Evolutionary conservation across 2,797 vertebrate genomes (phyloP), one percentile per base, ranked within the genome.

Genomic region (Enteromius treurensis): DNA sequence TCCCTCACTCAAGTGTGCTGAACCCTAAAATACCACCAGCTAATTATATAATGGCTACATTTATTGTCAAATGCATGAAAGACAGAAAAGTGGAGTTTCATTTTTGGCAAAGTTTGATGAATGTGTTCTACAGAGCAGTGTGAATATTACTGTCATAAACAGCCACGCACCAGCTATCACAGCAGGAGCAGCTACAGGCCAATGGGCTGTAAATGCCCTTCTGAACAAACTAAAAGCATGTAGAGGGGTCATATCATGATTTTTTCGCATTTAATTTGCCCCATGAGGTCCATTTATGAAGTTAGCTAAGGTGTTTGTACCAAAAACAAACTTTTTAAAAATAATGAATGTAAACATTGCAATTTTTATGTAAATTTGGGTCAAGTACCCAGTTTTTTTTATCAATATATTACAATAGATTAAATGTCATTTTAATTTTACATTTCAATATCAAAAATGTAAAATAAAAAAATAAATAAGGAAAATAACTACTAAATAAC

Each of bases 31-130:
- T 91, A 92, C 87, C 86, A 86, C 90, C 84, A 89, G 90, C 91
- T 94, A 94, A 94, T 94, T 91, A 91, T 86, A 89, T 93, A 93
- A 94, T 93, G 92, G 91, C 71, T 60, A 93, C 92, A 89, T 91
- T 90, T 93, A 84, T 68, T 64, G 62, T 64, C 23, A 51, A 69
- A 76, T 49, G 40, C n/a, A 47, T 68, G 32, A 67, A 55, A 65
- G 42, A 71, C 47, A 77, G 77, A 51, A 67, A 73, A 77, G 42
- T 34, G 55, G 49, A 60, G 62, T 37, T 82, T 68, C n/a, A 42
- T 79, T 85, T 80, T 77, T 32, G 45, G 58, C 51, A 23, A 81
- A 77, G 14, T 58, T 47, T 82, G 82, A 62, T 40, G 53, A 14
- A 67, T 34, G 10, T 73, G 58, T 71, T 73, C 53, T 67, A 55